A percentile compares a stretch with the other conserved stretches of the same genome.
Conservation (phyloP, 2,797 vertebrate genomes). For the Coluber constrictor region DNA sequence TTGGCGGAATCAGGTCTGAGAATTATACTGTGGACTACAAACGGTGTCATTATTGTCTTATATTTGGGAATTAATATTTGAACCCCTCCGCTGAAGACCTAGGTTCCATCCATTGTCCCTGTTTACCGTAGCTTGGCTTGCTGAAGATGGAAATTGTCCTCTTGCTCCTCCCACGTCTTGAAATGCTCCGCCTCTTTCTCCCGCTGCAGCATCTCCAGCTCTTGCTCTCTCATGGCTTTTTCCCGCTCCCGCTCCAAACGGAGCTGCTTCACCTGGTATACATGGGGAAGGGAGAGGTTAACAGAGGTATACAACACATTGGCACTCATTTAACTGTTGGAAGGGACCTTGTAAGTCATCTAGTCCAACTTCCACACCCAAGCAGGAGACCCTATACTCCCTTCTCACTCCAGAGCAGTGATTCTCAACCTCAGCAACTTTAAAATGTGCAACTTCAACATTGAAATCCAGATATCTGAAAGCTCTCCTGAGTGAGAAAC, state of each 20-base stretch:
- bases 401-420: neutral
- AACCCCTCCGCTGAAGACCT: too few species aligned
- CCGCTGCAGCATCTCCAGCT: conserved; percentile 95
- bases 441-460: neutral
- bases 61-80: neutral
- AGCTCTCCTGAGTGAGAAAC: neutral
- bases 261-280: conserved; percentile 89
- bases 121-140: conserved; percentile 92
- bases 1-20: neutral
- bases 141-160: conserved; percentile 96
- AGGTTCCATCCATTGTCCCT: neutral
- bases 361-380: too few species aligned
- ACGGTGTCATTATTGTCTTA: neutral
- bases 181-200: conserved; percentile 98
- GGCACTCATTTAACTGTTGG: too few species aligned
- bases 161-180: conserved; percentile 98
- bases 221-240: conserved; percentile 94
- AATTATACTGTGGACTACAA: neutral
- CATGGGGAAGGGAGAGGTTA: too few species aligned
- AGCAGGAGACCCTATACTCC: too few species aligned
- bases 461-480: neutral
- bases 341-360: too few species aligned
- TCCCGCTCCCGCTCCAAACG: conserved; percentile 93
- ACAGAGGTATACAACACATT: too few species aligned
- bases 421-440: neutral